phyloP scores from a whole-genome alignment of 2,888 invertebrate genomes.

The Globia sparganii region DNA sequence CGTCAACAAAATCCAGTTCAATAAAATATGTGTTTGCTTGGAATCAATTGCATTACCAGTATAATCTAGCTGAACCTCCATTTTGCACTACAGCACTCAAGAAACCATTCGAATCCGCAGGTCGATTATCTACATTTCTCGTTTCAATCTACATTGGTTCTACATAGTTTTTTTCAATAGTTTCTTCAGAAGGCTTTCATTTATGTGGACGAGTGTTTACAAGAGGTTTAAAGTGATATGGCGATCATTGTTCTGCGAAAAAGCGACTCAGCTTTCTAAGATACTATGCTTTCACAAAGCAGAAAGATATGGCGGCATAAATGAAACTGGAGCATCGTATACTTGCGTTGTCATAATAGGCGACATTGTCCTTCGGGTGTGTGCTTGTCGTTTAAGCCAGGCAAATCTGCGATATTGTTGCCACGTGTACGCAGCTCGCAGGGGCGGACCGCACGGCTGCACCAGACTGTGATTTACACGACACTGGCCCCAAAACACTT shows the following conservation, averaged over 20 bases:
- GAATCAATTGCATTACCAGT: conserved; percentile 28
- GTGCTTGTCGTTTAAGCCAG: conserved; percentile 46
- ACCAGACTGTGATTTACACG: conserved; percentile 81
- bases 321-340: conserved; percentile 55
- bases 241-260: conserved; percentile 55
- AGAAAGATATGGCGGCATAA: conserved; percentile 37
- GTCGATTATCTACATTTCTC: conserved; percentile 31
- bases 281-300: conserved; percentile 44
- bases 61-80: conserved; percentile 19
- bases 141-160: conserved; percentile 32
- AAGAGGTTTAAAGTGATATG: conserved; percentile 56
- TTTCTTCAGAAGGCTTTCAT: conserved; percentile 42
- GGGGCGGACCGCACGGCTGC: conserved; percentile 70
- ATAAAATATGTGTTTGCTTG: conserved; percentile 13
- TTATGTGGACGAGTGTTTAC: conserved; percentile 44
- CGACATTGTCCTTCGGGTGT: conserved; percentile 48
- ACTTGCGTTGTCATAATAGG: conserved; percentile 42
- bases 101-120: conserved; percentile 28
- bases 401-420: conserved; percentile 51
- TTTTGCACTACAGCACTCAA: conserved; percentile 30
- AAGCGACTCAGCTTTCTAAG: conserved; percentile 46
- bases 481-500: conserved; percentile 76
- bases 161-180: conserved; percentile 33
- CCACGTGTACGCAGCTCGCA: conserved; percentile 58
- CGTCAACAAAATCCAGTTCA: conserved; percentile 19